Conservation (phyloP, 2,797 vertebrate genomes). For the Anguilla obscura region DNA sequence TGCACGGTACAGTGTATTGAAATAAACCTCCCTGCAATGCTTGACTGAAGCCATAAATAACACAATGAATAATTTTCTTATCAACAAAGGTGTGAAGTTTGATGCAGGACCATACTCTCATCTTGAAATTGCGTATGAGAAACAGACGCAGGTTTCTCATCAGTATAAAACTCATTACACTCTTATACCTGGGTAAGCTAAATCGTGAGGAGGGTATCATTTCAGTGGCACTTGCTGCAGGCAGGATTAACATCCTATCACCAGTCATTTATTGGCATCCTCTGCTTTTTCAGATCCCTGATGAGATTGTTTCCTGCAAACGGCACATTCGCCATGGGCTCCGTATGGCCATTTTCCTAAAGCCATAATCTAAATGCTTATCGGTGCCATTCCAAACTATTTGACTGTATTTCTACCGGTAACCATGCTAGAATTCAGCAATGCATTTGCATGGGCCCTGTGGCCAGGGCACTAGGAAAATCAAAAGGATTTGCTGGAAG, state of each 20-base stretch:
- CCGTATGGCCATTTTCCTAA: conserved; percentile 12
- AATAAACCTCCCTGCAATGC: conserved; percentile 10
- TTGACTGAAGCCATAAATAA: conserved; percentile 21
- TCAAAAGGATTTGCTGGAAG: background rate
- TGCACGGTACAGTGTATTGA: background rate
- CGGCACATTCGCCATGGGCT: background rate
- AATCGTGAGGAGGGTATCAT: conserved; percentile 17
- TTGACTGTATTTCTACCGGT: background rate
- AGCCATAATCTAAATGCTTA: conserved; percentile 26
- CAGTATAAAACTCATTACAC: conserved; percentile 24
- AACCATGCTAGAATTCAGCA: background rate
- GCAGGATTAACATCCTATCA: conserved; percentile 21
- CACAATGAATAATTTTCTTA: conserved; percentile 27
- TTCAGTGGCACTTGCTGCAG: background rate
- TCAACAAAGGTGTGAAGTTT: conserved; percentile 20
- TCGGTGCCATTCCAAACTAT: conserved; percentile 9
- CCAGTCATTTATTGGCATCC: conserved; percentile 13
- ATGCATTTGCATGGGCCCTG: background rate
- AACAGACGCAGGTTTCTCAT: background rate
- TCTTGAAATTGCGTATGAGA: conserved; percentile 10
- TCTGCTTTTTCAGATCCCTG: conserved; percentile 16
- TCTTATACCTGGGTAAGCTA: conserved; percentile 19
- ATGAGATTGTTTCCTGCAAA: conserved; percentile 22
- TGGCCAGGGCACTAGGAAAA: background rate
- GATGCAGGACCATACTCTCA: background rate